Evolutionary conservation across 2,113 vertebrate genomes (phyloP), one percentile per base, ranked within the genome.

Genomic region (Cyprinodon variegatus): DNA sequence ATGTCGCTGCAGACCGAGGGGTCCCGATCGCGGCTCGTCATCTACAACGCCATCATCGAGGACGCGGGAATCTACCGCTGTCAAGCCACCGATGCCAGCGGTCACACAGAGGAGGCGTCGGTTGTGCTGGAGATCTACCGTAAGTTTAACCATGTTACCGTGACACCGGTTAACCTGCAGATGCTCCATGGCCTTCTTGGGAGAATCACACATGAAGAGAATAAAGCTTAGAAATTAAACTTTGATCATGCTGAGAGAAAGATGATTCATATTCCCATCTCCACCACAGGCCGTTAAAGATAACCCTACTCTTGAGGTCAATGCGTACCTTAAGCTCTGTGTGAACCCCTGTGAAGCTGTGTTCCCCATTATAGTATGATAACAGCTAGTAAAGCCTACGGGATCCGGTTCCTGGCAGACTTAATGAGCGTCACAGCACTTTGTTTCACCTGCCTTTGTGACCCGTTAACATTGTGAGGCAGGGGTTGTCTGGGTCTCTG

Each of bases 81-180:
- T 87, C 97, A 98, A 92, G 97, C 96, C 70, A 93, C 94, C 11
- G 96, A 98, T 20, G 88, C 94, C 84, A 92, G 91, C 83, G 97
- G 97, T 48, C 95, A 96, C 79, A 96, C 94, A 3, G 96, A 96
- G 80, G 97, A 99, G 94, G 97, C 98, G 63, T 98, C 97, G 0
- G 96, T 98, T 13, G 97, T 99, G 88, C 83, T 99, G 93, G 98
- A 99, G 92, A 98, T 99, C 74, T 99, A 99, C 92, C 97, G 98
- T 99, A 92, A 98, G 98, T 93, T 40, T n/a, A 5, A 17, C 63
- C 15, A 10, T 17, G 22, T 75, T 63, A 1, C 43, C 17, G 1
- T 22, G 12, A 11, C 53, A 17, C 41, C 62, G 29, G 29, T 68
- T 64, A 61, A 60, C 70, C 67, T 70, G 63, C 59, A 60, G 67